phyloP scores from a whole-genome alignment of 2,888 invertebrate genomes.

The Morpho achilles region DNA sequence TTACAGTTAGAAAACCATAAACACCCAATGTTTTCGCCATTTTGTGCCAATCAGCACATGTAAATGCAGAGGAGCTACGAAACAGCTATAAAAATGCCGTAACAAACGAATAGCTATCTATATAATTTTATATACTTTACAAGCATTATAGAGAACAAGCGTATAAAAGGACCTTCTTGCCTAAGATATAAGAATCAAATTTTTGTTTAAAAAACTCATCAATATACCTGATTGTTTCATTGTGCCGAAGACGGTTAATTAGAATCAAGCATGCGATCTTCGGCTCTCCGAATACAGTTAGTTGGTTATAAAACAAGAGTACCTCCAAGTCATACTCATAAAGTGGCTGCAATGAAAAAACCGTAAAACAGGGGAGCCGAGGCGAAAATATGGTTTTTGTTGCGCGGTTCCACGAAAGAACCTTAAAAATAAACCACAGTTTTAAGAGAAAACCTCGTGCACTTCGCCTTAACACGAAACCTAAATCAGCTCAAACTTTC shows the following conservation, averaged over 20 bases:
- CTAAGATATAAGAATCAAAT: conserved; percentile 10
- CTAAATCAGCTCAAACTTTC: conserved; percentile 3
- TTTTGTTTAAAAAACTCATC: conserved; percentile 27
- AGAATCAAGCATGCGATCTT: conserved; percentile 68
- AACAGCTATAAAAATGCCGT: conserved; percentile 37
- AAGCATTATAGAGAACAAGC: neutral
- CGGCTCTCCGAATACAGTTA: conserved; percentile 54
- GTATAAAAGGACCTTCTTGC: conserved; percentile 9
- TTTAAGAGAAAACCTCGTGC: conserved; percentile 12
- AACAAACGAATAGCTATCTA: conserved; percentile 51
- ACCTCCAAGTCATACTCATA: conserved; percentile 62
- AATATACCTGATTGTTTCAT: conserved; percentile 32
- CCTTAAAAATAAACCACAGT: conserved; percentile 22
- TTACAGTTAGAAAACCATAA: conserved; percentile 14
- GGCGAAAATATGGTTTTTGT: conserved; percentile 64
- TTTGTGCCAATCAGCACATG: conserved; percentile 18
- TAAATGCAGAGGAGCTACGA: conserved; percentile 22
- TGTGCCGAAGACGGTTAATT: conserved; percentile 69
- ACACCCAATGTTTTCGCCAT: conserved; percentile 19
- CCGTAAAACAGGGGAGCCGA: conserved; percentile 63
- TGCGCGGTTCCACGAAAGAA: conserved; percentile 34
- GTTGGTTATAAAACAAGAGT: conserved; percentile 52
- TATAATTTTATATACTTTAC: conserved; percentile 35
- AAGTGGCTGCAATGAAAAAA: conserved; percentile 70
- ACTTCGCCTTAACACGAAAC: conserved; percentile 10